phyloP scores from a whole-genome alignment of 2,888 invertebrate species.

The Phorcus lineatus region DNA sequence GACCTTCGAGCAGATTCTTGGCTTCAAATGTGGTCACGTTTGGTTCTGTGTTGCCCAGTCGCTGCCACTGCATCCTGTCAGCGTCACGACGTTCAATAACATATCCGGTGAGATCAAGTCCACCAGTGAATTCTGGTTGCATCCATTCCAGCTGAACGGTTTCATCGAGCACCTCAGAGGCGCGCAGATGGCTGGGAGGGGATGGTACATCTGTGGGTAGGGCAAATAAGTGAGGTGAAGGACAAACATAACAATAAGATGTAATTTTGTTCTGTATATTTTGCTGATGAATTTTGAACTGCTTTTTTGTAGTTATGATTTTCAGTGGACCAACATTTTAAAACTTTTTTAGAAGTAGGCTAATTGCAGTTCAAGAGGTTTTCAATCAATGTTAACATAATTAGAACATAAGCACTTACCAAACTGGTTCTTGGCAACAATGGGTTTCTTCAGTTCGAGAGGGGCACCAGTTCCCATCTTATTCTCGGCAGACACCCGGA shows the following conservation, averaged over 20 bases:
- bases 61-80: conserved; percentile 57
- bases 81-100: conserved; percentile 78
- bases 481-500: conserved; percentile 74
- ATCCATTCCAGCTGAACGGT: conserved; percentile 88
- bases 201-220: conserved; percentile 66
- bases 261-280: too few species aligned
- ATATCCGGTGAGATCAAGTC: conserved; percentile 77
- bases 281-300: too few species aligned
- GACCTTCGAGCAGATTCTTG: conserved; percentile 86
- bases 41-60: conserved; percentile 52
- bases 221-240: not conserved
- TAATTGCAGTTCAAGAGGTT: too few species aligned
- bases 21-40: conserved; percentile 56
- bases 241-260: too few species aligned
- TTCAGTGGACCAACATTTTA: too few species aligned
- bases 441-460: conserved; percentile 84
- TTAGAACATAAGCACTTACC: conserved; percentile 82
- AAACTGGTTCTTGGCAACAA: conserved; percentile 75
- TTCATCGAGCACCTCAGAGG: conserved; percentile 61
- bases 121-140: conserved; percentile 91
- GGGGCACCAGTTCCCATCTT: conserved; percentile 77
- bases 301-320: too few species aligned
- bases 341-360: too few species aligned
- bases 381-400: too few species aligned
- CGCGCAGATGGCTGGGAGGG: conserved; percentile 63